phyloP scores from a whole-genome alignment of 2,113 vertebrate species.

The Montifringilla adamsi region DNA sequence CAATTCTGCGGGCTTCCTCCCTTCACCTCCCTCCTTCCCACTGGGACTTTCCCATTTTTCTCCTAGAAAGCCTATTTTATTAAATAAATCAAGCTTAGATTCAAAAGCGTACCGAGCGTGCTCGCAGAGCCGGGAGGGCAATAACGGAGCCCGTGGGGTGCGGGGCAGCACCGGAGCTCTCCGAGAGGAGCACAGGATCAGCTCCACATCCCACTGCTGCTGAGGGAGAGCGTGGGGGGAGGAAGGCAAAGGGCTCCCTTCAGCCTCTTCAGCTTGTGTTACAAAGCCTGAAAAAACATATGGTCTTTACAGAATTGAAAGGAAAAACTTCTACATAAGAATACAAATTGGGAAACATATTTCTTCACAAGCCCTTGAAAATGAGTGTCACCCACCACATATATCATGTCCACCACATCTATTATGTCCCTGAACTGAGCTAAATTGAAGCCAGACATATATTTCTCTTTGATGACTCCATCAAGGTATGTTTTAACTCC shows the following conservation, averaged over 20 bases:
- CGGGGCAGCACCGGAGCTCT: fast-evolving
- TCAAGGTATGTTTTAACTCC: conserved; percentile 13
- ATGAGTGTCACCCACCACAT: not conserved
- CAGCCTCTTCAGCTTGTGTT: not conserved
- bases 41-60: not conserved
- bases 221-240: fast-evolving
- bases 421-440: not conserved
- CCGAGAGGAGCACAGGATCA: fast-evolving
- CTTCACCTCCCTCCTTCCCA: not conserved
- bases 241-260: not conserved
- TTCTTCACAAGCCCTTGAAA: conserved; percentile 3
- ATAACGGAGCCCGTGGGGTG: not conserved
- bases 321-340: not conserved
- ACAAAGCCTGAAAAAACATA: not conserved
- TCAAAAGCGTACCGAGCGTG: not conserved
- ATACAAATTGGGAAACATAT: conserved; percentile 9
- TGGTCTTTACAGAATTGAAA: not conserved
- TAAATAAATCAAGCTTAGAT: not conserved
- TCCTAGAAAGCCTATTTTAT: not conserved
- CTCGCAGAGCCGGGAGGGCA: not conserved
- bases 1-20: not conserved
- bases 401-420: not conserved
- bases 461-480: conserved; percentile 19
- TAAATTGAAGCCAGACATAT: conserved; percentile 25
- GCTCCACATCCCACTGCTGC: fast-evolving